A percentile compares a stretch with the other conserved stretches of the same genome.
phyloP scores from a whole-genome alignment of 2,113 vertebrate genomes.

The Lepus timidus region DNA sequence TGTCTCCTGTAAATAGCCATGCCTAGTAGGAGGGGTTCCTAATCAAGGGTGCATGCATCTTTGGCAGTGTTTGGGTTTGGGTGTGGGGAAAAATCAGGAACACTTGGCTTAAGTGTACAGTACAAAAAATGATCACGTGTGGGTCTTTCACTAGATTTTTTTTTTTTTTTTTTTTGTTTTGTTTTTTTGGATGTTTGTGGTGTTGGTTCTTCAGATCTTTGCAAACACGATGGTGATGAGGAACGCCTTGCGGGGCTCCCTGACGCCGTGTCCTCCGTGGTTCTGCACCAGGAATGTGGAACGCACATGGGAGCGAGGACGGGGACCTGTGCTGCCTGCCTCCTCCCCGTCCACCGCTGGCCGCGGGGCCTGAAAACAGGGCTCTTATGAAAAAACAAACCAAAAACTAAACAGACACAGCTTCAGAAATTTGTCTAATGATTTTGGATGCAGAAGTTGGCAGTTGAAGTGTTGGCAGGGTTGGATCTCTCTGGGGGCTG shows the following conservation, averaged over 20 bases:
- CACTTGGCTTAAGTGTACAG: too few relatives aligned
- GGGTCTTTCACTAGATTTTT: too few relatives aligned
- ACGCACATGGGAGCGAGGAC: constrained; percentile 75
- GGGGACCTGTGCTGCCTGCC: constrained; percentile 62
- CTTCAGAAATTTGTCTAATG: background rate
- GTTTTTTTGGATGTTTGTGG: constrained; percentile 6
- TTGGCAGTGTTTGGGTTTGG: too few relatives aligned
- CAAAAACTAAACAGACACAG: constrained; percentile 79
- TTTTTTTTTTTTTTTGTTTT: background rate
- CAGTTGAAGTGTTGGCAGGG: background rate
- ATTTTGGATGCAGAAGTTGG: background rate
- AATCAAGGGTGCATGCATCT: too few relatives aligned
- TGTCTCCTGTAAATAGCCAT: too few relatives aligned
- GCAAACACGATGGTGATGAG: constrained; percentile 84
- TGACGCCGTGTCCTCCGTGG: constrained; percentile 80
- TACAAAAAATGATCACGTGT: too few relatives aligned
- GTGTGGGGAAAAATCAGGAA: too few relatives aligned
- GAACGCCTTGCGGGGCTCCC: constrained; percentile 80
- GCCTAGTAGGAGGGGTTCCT: too few relatives aligned
- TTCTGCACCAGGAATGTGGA: constrained; percentile 83
- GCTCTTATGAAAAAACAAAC: constrained; percentile 83
- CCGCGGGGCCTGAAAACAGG: constrained; percentile 79
- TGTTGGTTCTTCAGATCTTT: constrained; percentile 79
- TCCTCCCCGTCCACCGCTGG: constrained; percentile 76
- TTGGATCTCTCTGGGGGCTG: background rate